Evolutionary conservation across 2,113 vertebrate species (phyloP), one percentile per base, ranked within the genome.

Genomic region (Pleuronectes platessa): DNA sequence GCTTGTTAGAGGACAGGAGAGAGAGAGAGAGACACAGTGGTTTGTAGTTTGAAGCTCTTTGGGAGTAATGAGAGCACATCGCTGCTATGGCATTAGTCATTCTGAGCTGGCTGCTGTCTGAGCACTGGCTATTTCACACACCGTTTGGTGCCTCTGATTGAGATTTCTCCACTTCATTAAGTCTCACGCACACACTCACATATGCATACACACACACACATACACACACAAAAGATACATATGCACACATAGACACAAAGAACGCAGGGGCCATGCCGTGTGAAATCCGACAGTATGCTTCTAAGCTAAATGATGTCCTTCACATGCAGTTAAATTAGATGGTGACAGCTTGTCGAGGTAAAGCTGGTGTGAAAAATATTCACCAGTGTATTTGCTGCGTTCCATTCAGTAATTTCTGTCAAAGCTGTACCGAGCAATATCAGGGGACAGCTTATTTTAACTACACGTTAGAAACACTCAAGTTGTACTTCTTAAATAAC

Each of bases 121-220:
- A 86, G 81, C 86, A 81, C 81, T 78, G 77, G 79, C 63, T 66
- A 86, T 88, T 90, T 92, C 74, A 86, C 85, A 89, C 81, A 76
- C 73, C 37, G 49, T 78, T 88, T 88, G 86, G 71, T 78, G 67
- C 62, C 66, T 71, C 65, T 85, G 83, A 86, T 83, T 85, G 83
- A 86, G 74, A 81, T 84, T 91, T 83, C 63, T 80, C 71, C 66
- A 61, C 40, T 10, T 85, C 68, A 75, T 88, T 82, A 83, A 65
- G 84, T 64, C 51, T 53, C 31, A 24, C 47, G 59, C 62, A 1
- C 23, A 6, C 63, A 47, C 45, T 27, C 14, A 20, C 40, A 68
- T 20, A 40, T 1, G 51, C 35, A 40, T 11, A 71, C 1, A 26
- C 21, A 58, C 0, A 47, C 2, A 51, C 35, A 74, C 4, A 59